Conservation (phyloP, 1,140 invertebrate genomes). For the Aethina tumida region DNA sequence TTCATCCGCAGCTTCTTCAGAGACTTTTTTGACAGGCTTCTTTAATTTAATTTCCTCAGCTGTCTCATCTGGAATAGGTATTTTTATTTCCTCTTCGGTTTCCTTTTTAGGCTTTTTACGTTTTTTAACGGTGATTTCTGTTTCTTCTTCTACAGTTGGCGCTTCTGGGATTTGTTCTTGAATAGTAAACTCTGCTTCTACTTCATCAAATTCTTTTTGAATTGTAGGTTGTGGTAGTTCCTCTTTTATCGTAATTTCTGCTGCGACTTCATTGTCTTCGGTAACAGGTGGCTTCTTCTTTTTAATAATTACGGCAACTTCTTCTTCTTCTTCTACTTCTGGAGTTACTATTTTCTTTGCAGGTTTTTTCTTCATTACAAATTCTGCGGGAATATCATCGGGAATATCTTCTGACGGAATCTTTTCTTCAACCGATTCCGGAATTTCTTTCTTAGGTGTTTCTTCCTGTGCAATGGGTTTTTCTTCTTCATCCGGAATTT, state of each 20-base stretch:
- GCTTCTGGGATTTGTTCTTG: slow-evolving; percentile 4
- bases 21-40: slow-evolving; percentile 15
- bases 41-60: slow-evolving; percentile 3
- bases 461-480: slow-evolving; percentile 28
- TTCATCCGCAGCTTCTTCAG: slow-evolving; percentile 22
- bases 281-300: slow-evolving; percentile 28
- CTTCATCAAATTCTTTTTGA: slow-evolving; percentile 5
- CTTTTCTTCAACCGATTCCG: slow-evolving; percentile 3
- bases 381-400: slow-evolving; percentile 11
- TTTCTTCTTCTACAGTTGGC: slow-evolving; percentile 9
- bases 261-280: slow-evolving; percentile 14
- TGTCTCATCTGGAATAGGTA: slow-evolving; percentile 31
- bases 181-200: too few species aligned
- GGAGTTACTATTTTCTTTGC: slow-evolving; percentile 11
- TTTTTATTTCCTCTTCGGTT: slow-evolving; percentile 34
- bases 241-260: slow-evolving; percentile 12
- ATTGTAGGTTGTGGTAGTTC: slow-evolving; percentile 3
- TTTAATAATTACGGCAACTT: slow-evolving; percentile 27
- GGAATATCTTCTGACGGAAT: slow-evolving; percentile 3
- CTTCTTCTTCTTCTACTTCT: slow-evolving; percentile 22
- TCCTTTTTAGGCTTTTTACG: slow-evolving; percentile 24
- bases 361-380: slow-evolving; percentile 10
- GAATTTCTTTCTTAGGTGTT: slow-evolving; percentile 12
- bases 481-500: slow-evolving; percentile 29
- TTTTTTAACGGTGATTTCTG: slow-evolving; percentile 17